These are phyloP conservation scores for Penaeus chinensis DNA, from an alignment of 1,140 invertebrate species.

Conservation along the genomic window DNA sequence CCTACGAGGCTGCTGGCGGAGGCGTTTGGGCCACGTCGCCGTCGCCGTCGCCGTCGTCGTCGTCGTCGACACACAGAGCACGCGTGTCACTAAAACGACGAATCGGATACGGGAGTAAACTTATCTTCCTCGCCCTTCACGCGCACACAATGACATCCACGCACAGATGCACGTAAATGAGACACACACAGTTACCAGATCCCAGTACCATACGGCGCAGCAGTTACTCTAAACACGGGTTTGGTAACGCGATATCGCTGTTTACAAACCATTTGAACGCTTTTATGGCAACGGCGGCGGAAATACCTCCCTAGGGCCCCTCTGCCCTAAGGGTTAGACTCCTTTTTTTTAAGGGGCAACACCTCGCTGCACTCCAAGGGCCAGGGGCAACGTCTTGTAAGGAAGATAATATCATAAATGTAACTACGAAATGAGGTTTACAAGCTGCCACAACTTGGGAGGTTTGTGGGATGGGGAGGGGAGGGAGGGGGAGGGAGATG, in stretches of 20 bases:
- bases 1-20: no score
- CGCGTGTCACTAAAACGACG: no score
- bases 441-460: no score
- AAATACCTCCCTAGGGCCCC: not conserved
- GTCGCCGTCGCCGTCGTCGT: no score
- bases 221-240: constrained; percentile 53
- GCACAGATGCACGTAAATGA: not conserved
- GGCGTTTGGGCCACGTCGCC: no score
- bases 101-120: no score
- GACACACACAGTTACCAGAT: not conserved
- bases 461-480: not conserved
- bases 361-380: not conserved
- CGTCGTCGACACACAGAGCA: no score
- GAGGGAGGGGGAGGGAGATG: not conserved
- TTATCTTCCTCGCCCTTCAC: not conserved
- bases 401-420: not conserved
- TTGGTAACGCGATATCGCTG: constrained; percentile 51
- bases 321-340: constrained; percentile 3
- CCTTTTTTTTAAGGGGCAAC: constrained; percentile 2
- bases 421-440: not conserved
- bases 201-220: constrained; percentile 43
- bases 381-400: not conserved
- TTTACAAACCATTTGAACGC: constrained; percentile 56
- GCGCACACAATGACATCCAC: not conserved
- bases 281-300: constrained; percentile 2